These are phyloP conservation scores for Mormyrus proboscirostris DNA, from an alignment of 2,797 vertebrate genomes.

Conservation along the genomic window DNA sequence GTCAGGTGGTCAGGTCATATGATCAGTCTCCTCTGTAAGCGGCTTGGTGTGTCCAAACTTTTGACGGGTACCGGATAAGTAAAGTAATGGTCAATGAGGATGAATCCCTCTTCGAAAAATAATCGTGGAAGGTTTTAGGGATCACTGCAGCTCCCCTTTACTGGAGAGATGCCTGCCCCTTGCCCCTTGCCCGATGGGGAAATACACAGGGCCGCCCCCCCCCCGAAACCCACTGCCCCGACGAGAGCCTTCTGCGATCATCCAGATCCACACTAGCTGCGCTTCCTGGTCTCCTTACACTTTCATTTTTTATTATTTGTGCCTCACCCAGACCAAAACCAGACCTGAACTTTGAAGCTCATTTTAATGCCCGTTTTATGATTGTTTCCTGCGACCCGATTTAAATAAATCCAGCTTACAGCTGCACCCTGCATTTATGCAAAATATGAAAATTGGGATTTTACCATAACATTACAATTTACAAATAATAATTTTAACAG, in stretches of 20 bases:
- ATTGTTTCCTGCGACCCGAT: background rate
- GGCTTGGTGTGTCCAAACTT: background rate
- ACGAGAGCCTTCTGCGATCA: background rate
- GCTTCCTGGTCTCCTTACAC: background rate
- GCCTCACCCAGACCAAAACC: background rate
- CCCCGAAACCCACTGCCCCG: background rate
- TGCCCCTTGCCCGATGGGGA: background rate
- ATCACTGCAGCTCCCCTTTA: background rate
- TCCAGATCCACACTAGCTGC: background rate
- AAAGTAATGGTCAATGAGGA: background rate
- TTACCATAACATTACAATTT: background rate
- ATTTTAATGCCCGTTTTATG: background rate
- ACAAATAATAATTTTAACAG: slow-evolving; percentile 6
- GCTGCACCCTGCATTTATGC: background rate
- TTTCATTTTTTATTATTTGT: background rate
- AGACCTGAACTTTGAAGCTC: background rate
- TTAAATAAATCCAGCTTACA: slow-evolving; percentile 3
- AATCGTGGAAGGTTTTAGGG: background rate
- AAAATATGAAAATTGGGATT: background rate
- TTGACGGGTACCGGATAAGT: background rate
- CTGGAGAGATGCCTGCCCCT: background rate
- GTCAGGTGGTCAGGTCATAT: background rate
- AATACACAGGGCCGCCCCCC: background rate
- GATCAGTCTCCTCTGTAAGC: background rate
- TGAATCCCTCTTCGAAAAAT: background rate